These are phyloP conservation scores for Melanotaenia nigrans DNA, from an alignment of 2,797 vertebrate genomes.

Conservation along the genomic window DNA sequence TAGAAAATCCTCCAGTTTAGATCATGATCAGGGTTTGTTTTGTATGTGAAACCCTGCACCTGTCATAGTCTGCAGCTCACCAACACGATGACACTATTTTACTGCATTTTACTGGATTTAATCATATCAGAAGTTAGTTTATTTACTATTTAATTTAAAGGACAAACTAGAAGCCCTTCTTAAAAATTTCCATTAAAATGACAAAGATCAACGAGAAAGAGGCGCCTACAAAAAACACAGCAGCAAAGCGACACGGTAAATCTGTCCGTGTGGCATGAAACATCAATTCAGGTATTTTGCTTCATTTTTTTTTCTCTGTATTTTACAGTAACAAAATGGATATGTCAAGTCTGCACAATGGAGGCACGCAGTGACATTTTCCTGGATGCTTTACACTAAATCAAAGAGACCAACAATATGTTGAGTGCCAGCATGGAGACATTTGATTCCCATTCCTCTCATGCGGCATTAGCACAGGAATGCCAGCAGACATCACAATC, in stretches of 20 bases:
- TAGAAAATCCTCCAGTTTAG: conserved; percentile 65
- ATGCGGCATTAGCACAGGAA: conserved; percentile 73
- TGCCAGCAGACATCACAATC: conserved; percentile 74
- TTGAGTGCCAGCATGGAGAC: conserved; percentile 77
- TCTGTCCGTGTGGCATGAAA: conserved; percentile 62
- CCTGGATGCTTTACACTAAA: conserved; percentile 77
- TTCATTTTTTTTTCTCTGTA: conserved; percentile 57
- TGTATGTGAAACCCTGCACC: conserved; percentile 67
- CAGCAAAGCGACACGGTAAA: conserved; percentile 43
- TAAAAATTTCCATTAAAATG: conserved; percentile 32
- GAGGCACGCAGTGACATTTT: conserved; percentile 75
- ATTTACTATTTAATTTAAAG: conserved; percentile 32
- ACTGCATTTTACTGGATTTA: conserved; percentile 31
- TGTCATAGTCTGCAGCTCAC: conserved; percentile 49
- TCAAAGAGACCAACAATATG: conserved; percentile 79
- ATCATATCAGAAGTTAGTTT: conserved; percentile 19
- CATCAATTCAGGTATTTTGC: conserved; percentile 61
- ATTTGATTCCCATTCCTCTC: conserved; percentile 78
- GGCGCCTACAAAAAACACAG: conserved; percentile 36
- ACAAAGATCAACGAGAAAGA: conserved; percentile 26
- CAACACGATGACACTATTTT: conserved; percentile 30
- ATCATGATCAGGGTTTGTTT: conserved; percentile 59
- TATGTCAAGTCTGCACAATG: conserved; percentile 75
- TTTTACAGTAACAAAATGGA: conserved; percentile 76
- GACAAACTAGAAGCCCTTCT: conserved; percentile 19